Conservation (phyloP, 2,888 invertebrate genomes). For the Apodemia zela region DNA sequence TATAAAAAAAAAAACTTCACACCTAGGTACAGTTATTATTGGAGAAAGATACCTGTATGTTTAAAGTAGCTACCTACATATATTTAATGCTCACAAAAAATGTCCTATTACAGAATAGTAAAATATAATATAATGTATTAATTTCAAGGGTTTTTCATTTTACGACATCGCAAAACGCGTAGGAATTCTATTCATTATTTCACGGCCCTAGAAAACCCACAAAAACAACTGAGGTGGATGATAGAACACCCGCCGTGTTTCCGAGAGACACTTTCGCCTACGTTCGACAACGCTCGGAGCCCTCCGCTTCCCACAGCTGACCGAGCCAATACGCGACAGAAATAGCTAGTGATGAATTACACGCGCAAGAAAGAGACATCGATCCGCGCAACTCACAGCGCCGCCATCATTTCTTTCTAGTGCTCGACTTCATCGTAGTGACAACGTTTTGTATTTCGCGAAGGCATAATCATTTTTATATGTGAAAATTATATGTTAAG, state of each 20-base stretch:
- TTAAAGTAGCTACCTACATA: too few relatives aligned
- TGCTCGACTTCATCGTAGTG: conserved; percentile 67
- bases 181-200: not conserved
- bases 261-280: conserved; percentile 73
- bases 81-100: too few relatives aligned
- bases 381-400: conserved; percentile 55
- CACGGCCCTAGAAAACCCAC: conserved; percentile 9
- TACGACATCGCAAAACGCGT: not conserved
- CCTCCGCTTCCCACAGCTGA: conserved; percentile 75
- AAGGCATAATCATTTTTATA: conserved; percentile 61
- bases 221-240: conserved; percentile 1
- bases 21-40: too few relatives aligned
- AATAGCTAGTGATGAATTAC: conserved; percentile 37
- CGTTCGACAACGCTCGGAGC: conserved; percentile 60
- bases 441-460: conserved; percentile 65
- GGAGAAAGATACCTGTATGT: too few relatives aligned
- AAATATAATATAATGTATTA: not conserved
- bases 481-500: conserved; percentile 66
- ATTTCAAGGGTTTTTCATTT: not conserved
- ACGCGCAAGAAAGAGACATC: conserved; percentile 41
- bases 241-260: conserved; percentile 41
- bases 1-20: too few relatives aligned
- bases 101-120: not conserved
- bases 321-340: conserved; percentile 54
- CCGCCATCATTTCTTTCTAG: conserved; percentile 76